A percentile compares a stretch with the other conserved stretches of the same genome.
Conservation (phyloP, 1,140 invertebrate genomes). For the Thaumatotibia leucotreta region DNA sequence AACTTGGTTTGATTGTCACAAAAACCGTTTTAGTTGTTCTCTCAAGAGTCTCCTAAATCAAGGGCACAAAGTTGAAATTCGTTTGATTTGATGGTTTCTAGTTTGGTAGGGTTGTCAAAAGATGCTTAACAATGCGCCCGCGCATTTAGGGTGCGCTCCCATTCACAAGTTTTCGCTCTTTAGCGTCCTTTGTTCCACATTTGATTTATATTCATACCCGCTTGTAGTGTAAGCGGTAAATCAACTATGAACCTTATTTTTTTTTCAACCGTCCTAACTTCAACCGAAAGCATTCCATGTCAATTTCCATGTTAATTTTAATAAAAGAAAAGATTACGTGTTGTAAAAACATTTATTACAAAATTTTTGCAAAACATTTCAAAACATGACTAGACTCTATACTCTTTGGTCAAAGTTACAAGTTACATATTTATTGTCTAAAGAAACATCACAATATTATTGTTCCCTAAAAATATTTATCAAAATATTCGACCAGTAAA, state of each 20-base stretch:
- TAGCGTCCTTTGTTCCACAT: conserved; percentile 67
- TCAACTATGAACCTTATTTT: conserved; percentile 55
- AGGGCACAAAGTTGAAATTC: conserved; percentile 27
- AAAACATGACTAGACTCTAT: conserved; percentile 47
- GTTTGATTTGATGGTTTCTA: background rate
- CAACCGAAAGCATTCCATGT: too few relatives aligned
- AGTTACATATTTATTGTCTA: conserved; percentile 8
- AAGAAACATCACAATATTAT: conserved; percentile 8
- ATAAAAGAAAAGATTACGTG: background rate
- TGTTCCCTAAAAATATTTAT: conserved; percentile 18
- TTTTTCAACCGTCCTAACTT: too few relatives aligned
- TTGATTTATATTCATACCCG: conserved; percentile 75
- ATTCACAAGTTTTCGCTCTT: conserved; percentile 75
- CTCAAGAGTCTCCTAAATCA: conserved; percentile 17
- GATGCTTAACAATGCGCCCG: conserved; percentile 43
- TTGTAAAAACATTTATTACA: conserved; percentile 16
- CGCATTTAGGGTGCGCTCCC: conserved; percentile 53
- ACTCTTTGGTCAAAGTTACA: conserved; percentile 38
- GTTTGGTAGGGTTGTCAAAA: conserved; percentile 23
- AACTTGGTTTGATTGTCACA: conserved; percentile 19
- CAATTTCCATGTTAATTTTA: too few relatives aligned
- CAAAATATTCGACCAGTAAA: background rate
- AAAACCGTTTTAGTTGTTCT: conserved; percentile 16
- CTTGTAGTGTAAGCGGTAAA: conserved; percentile 63
- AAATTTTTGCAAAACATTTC: conserved; percentile 25